These are phyloP conservation scores for Asobara japonica DNA, from an alignment of 1,140 invertebrate genomes.

Conservation along the genomic window DNA sequence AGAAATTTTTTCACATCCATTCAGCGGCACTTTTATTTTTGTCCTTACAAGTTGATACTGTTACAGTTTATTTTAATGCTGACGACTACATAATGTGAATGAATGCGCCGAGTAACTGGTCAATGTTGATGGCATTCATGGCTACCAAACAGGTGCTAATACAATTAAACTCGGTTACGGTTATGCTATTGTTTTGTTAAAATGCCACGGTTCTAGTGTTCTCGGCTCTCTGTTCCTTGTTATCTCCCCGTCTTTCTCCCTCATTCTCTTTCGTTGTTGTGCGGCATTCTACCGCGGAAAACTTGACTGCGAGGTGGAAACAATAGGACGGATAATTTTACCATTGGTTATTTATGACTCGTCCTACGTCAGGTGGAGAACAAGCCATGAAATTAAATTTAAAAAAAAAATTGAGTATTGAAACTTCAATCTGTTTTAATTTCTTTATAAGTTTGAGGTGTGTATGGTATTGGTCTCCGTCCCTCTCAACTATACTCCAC, in stretches of 20 bases:
- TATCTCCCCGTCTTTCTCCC: neutral
- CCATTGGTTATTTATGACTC: neutral
- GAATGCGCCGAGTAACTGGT: too few relatives aligned
- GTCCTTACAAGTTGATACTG: neutral
- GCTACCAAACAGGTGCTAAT: slow-evolving; percentile 55
- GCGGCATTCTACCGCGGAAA: neutral
- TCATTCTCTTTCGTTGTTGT: neutral
- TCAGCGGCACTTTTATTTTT: too few relatives aligned
- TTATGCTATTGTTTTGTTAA: slow-evolving; percentile 43
- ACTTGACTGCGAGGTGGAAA: neutral
- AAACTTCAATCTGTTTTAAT: too few relatives aligned
- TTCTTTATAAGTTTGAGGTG: too few relatives aligned
- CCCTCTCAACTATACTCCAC: too few relatives aligned
- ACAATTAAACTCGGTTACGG: slow-evolving; percentile 61
- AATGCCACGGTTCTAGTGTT: neutral
- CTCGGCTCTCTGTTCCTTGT: neutral
- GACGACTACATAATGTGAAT: slow-evolving; percentile 40
- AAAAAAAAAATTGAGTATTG: too few relatives aligned
- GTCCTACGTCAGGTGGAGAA: too few relatives aligned
- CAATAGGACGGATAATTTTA: neutral
- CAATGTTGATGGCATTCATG: slow-evolving; percentile 23
- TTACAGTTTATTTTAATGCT: slow-evolving; percentile 51
- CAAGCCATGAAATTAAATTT: too few relatives aligned
- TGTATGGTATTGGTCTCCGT: too few relatives aligned
- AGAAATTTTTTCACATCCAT: too few relatives aligned